Evolutionary conservation across 2,888 invertebrate species (phyloP).

Genomic region (Hipparchia sbordonii): DNA sequence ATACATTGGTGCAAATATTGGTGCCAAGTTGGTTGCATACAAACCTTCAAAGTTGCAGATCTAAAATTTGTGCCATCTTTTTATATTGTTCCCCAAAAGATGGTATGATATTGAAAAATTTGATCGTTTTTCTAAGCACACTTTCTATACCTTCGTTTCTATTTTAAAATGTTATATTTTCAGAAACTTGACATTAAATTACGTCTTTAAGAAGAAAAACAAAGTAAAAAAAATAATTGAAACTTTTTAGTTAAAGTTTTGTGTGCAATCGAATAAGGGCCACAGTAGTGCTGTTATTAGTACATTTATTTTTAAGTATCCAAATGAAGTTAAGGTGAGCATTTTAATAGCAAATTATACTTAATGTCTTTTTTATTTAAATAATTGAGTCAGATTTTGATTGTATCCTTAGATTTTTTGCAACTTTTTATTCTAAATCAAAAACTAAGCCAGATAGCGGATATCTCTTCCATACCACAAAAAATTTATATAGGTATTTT

Average conservation of each 20-base stretch:
- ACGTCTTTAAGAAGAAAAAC: too few species aligned
- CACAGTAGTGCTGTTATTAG: slow-evolving; percentile 20
- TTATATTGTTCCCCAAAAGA: background rate
- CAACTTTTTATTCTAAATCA: too few species aligned
- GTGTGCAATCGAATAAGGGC: slow-evolving; percentile 8
- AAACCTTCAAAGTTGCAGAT: background rate
- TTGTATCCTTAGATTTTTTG: slow-evolving; percentile 1
- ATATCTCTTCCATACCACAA: too few species aligned
- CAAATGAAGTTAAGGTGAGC: slow-evolving; percentile 20
- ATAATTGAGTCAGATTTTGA: background rate
- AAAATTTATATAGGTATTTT: too few species aligned
- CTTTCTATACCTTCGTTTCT: background rate
- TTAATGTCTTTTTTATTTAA: slow-evolving; percentile 17
- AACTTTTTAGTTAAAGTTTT: background rate
- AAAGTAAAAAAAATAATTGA: too few species aligned
- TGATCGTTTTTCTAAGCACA: too few species aligned
- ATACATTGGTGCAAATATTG: slow-evolving; percentile 15
- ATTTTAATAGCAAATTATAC: slow-evolving; percentile 15
- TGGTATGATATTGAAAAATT: too few species aligned
- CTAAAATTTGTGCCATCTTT: background rate
- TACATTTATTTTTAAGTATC: slow-evolving; percentile 32
- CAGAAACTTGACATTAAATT: too few species aligned
- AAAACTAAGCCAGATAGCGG: too few species aligned
- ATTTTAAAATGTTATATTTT: background rate
- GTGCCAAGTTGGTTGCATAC: background rate